phyloP scores from a whole-genome alignment of 1,140 invertebrate species.

The Hyles euphorbiae region DNA sequence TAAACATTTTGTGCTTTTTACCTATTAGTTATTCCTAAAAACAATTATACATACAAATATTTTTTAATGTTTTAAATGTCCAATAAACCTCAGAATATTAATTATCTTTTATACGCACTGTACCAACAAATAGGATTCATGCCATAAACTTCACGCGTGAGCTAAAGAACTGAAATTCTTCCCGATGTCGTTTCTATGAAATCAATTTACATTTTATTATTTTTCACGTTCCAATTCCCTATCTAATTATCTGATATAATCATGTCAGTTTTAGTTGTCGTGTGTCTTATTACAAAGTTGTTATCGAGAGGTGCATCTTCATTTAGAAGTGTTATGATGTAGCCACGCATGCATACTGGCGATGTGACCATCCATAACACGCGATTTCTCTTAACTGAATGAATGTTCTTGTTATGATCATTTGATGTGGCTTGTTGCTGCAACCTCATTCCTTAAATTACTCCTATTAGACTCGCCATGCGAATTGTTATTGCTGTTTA shows the following conservation, averaged over 20 bases:
- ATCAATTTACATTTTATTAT: conserved; percentile 4
- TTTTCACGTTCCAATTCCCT: conserved; percentile 27
- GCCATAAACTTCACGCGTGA: no score
- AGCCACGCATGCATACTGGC: conserved; percentile 33
- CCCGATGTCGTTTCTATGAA: no score
- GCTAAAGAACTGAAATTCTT: no score
- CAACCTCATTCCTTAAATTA: conserved; percentile 15
- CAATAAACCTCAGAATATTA: no score
- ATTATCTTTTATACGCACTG: no score
- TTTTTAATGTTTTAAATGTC: no score
- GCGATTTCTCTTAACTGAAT: conserved; percentile 33
- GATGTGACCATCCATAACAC: conserved; percentile 33
- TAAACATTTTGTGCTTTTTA: no score
- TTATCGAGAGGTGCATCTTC: conserved; percentile 7
- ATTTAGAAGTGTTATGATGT: conserved; percentile 20
- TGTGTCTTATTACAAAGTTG: neutral
- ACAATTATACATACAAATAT: no score
- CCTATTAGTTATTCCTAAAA: no score
- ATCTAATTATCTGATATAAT: conserved; percentile 23
- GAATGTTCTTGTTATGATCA: conserved; percentile 15
- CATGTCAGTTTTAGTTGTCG: conserved; percentile 12
- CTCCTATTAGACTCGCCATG: no score
- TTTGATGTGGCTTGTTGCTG: conserved; percentile 12
- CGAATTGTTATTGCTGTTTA: no score
- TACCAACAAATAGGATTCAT: no score